A percentile compares a stretch with the other conserved stretches of the same genome.
Conservation (phyloP, 1,140 invertebrate genomes). For the Zaprionus nigranus region DNA sequence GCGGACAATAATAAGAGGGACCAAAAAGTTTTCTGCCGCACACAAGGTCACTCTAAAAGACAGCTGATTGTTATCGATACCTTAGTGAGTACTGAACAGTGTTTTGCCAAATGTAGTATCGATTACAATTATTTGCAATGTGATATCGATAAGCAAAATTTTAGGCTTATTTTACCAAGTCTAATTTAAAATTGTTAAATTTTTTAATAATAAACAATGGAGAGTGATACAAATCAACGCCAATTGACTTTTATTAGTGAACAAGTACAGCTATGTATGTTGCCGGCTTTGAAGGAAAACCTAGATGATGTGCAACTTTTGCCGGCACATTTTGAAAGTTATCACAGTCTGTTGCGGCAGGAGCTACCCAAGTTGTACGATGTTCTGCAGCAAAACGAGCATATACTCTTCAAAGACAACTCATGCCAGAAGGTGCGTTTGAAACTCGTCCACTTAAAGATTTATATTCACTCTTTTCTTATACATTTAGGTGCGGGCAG, state of each 20-base stretch:
- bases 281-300: constrained; percentile 54
- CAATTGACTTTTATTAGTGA: constrained; percentile 42
- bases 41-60: background rate
- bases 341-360: constrained; percentile 45
- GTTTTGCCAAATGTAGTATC: background rate
- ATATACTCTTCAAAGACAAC: constrained; percentile 10
- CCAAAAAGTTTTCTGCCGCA: background rate
- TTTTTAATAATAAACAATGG: constrained; percentile 28
- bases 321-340: constrained; percentile 43
- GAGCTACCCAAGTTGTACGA: constrained; percentile 63
- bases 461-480: background rate
- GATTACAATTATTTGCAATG: background rate
- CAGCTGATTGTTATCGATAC: constrained; percentile 17
- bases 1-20: background rate
- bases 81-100: background rate
- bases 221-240: constrained; percentile 19
- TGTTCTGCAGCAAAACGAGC: constrained; percentile 44
- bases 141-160: background rate
- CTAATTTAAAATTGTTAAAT: background rate
- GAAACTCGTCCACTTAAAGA: background rate
- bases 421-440: constrained; percentile 36
- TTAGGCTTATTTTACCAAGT: background rate
- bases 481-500: constrained; percentile 42
- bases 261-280: constrained; percentile 61
- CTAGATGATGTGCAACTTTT: constrained; percentile 50